Base-by-base conservation (phyloP, 2,113 vertebrate genomes). In the Irena cyanogastra region DNA sequence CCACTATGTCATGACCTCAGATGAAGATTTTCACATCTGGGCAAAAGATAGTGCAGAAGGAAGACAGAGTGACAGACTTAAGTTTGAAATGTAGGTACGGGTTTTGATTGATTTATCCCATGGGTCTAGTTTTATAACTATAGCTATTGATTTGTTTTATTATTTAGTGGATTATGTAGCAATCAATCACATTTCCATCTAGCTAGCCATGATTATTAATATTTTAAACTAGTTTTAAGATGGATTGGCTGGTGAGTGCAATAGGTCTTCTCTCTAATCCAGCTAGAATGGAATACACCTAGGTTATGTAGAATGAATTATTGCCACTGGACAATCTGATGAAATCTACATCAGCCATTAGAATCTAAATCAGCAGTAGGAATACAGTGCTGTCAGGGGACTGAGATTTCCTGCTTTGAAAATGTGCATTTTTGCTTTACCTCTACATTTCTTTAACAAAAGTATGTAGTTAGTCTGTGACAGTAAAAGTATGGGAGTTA, bases 181-280 rank as follows among this genome's bases (percentile, higher is more conserved):
- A 76, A 78, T 96, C 93, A 90, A 90, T 95, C 94, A 82, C 87
- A 94, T 93, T 95, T 95, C 90, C 89, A 86, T 87, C 75, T 80
- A 80, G 93, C 91, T 93, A 95, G 76, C 72, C 76, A 42, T 79
- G 94, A 92, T 91, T 94, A 83, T 93, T 94, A 96, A 96, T 94
- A 91, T 96, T 92, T 97, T 90, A 96, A 91, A 80, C 57, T 59
- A 68, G 53, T 84, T 95, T 96, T 82, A 87, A 93, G 87, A 87
- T 90, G 45, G n/a, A 94, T 90, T 95, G 68, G 45, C 65, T 83
- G 35, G 42, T 87, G 42, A 92, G 54, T 60, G 63, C 52, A 56
- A 66, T 94, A 83, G 41, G 37, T 84, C 60, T 88, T 50, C 66
- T 90, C 83, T 92, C 56, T 82, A 78, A 82, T 50, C 80, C 79